Percentiles rank a stretch among this genome's conserved stretches.
Evolutionary conservation across 1,140 invertebrate species (phyloP).

Genomic region (Brachionus paranguensis): DNA sequence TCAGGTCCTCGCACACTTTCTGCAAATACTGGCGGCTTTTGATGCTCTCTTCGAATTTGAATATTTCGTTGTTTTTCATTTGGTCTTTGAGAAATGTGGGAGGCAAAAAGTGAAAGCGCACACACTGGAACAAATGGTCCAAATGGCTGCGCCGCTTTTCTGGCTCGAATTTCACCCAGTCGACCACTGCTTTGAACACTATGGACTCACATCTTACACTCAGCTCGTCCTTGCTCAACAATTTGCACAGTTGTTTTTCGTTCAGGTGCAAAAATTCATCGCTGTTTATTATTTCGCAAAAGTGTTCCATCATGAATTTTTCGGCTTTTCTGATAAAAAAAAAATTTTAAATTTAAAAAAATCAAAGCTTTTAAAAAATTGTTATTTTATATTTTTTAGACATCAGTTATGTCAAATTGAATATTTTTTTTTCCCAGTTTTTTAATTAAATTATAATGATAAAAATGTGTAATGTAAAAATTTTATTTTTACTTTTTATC

Average conservation of each 20-base stretch:
- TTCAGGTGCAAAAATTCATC: constrained; percentile 81
- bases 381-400: not conserved
- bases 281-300: constrained; percentile 77
- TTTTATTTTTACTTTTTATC: no score
- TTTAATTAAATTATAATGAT: not conserved
- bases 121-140: constrained; percentile 75
- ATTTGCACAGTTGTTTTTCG: constrained; percentile 67
- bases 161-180: constrained; percentile 80
- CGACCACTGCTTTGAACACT: constrained; percentile 73
- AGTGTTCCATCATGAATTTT: constrained; percentile 80
- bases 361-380: not conserved
- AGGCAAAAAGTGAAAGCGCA: constrained; percentile 82
- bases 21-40: constrained; percentile 23
- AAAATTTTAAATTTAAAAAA: not conserved
- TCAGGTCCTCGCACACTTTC: constrained; percentile 27
- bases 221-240: constrained; percentile 76
- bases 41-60: constrained; percentile 58
- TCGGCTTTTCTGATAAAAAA: constrained; percentile 60
- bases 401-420: no score
- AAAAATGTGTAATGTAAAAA: no score
- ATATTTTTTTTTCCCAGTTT: not conserved
- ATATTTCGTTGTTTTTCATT: constrained; percentile 77
- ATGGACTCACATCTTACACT: constrained; percentile 83
- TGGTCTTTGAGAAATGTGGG: constrained; percentile 82
- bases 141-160: constrained; percentile 74